Evolutionary conservation across 2,797 vertebrate species (phyloP).

Genomic region (Melanotaenia boesemani): DNA sequence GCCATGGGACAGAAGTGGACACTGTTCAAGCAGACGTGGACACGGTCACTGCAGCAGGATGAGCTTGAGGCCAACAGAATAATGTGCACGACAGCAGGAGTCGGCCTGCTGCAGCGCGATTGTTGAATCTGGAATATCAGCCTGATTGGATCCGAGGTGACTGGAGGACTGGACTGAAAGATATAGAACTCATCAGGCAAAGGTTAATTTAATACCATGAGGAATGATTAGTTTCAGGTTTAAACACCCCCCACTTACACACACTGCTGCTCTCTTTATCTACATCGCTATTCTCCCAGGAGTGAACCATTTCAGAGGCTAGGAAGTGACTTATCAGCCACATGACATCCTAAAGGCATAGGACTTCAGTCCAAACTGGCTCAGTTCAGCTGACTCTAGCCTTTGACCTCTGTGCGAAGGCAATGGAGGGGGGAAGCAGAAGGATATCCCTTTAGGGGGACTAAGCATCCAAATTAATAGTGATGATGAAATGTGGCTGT

Average conservation of each 20-base stretch:
- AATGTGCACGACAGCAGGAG: slow-evolving; percentile 45
- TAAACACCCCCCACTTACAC: slow-evolving; percentile 37
- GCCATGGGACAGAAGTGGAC: slow-evolving; percentile 10
- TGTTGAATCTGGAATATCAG: slow-evolving; percentile 40
- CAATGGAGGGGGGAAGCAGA: not conserved
- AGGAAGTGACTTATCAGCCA: slow-evolving; percentile 16
- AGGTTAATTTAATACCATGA: slow-evolving; percentile 66
- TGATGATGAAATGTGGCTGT: slow-evolving; percentile 5
- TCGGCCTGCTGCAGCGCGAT: slow-evolving; percentile 29
- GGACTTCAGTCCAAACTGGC: slow-evolving; percentile 1
- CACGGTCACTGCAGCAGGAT: slow-evolving; percentile 9
- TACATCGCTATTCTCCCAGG: not conserved
- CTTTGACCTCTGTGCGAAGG: slow-evolving; percentile 29
- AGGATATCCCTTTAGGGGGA: slow-evolving; percentile 5
- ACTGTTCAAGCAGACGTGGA: slow-evolving; percentile 26
- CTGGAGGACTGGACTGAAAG: slow-evolving; percentile 45
- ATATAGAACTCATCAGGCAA: slow-evolving; percentile 61
- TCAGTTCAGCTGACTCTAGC: slow-evolving; percentile 23
- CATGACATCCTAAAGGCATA: slow-evolving; percentile 10
- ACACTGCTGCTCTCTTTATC: slow-evolving; percentile 26
- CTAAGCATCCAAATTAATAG: slow-evolving; percentile 7
- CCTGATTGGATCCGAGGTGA: slow-evolving; percentile 53
- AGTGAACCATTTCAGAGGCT: slow-evolving; percentile 35
- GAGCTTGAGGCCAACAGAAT: slow-evolving; percentile 38
- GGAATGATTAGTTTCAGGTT: slow-evolving; percentile 56